Conservation (phyloP, 2,113 vertebrate genomes). For the Ceyx cyanopectus region DNA sequence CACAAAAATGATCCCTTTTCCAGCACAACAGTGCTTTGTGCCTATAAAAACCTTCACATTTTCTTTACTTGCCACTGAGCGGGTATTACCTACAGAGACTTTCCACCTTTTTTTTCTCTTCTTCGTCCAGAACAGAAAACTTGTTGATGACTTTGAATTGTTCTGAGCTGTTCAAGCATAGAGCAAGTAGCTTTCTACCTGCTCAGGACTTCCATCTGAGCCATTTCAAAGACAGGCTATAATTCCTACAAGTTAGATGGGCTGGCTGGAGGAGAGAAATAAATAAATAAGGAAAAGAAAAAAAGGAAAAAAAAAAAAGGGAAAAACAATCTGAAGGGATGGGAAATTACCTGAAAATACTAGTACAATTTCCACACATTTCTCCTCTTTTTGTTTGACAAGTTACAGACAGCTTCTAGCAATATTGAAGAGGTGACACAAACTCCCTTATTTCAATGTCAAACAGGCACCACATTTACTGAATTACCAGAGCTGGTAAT, state of each 20-base stretch:
- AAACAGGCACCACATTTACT: neutral
- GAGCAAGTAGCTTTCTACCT: conserved; percentile 28
- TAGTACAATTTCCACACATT: neutral
- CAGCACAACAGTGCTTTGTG: neutral
- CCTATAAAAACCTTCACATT: neutral
- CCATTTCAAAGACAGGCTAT: neutral
- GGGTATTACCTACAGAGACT: neutral
- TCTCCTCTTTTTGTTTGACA: neutral
- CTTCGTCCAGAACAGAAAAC: conserved; percentile 36
- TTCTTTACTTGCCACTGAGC: neutral
- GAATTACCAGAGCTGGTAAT: neutral
- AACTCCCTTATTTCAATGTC: neutral
- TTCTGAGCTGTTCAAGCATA: conserved; percentile 36
- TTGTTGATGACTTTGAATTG: conserved; percentile 54
- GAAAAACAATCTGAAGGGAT: neutral
- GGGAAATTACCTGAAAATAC: conserved; percentile 8
- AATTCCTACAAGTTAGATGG: conserved; percentile 7
- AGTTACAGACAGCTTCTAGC: neutral
- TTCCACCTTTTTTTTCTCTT: neutral
- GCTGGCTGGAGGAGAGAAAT: neutral
- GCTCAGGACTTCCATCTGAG: conserved; percentile 22
- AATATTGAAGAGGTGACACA: neutral
- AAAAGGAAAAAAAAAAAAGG: neutral
- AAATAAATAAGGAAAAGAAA: neutral
- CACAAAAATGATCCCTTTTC: neutral